Conservation (phyloP, 1,140 invertebrate species). For the Archegozetes longisetosus region DNA sequence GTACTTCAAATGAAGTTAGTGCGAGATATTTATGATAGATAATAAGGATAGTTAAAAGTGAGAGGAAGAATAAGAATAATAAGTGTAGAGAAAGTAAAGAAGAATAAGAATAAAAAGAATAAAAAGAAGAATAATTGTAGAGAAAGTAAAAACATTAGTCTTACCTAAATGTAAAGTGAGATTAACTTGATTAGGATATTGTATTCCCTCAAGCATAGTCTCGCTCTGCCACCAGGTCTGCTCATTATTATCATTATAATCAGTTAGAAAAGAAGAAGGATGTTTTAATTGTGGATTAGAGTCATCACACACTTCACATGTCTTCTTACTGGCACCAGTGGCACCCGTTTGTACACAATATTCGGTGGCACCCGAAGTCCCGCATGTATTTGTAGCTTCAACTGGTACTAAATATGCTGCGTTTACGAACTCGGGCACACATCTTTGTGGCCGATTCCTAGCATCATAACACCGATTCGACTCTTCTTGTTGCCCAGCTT, state of each 20-base stretch:
- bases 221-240: constrained; percentile 98
- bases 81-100: background rate
- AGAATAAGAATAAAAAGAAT: background rate
- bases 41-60: too few relatives aligned
- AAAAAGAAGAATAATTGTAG: background rate
- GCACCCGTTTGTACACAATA: constrained; percentile 78
- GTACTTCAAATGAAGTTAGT: too few relatives aligned
- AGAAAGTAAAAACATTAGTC: too few relatives aligned
- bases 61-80: too few relatives aligned
- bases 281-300: constrained; percentile 39
- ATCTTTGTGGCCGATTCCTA: constrained; percentile 47
- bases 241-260: constrained; percentile 71
- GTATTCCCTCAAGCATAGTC: constrained; percentile 83
- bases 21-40: too few relatives aligned
- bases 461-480: constrained; percentile 33
- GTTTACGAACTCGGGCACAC: constrained; percentile 89
- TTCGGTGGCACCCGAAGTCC: constrained; percentile 45
- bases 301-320: constrained; percentile 44
- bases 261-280: constrained; percentile 65
- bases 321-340: constrained; percentile 30
- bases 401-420: constrained; percentile 73
- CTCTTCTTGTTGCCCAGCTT: background rate
- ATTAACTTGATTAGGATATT: constrained; percentile 78
- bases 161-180: constrained; percentile 73
- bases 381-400: constrained; percentile 90